Conservation (phyloP, 1,140 invertebrate genomes). For the Thalassaphorura encarpata region DNA sequence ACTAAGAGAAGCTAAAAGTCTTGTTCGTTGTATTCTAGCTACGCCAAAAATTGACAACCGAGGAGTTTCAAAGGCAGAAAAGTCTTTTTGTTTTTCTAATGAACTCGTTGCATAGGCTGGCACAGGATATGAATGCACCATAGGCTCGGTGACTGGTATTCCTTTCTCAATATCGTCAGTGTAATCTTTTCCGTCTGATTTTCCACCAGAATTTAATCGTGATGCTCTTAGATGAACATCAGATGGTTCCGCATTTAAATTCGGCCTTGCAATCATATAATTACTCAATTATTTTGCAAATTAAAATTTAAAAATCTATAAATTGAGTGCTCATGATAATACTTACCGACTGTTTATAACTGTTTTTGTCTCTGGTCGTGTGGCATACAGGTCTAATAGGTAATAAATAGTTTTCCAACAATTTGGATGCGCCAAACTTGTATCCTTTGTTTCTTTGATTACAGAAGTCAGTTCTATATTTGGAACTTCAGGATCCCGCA, state of each 20-base stretch:
- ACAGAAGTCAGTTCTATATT: background rate
- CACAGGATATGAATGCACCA: background rate
- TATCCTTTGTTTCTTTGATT: conserved; percentile 6
- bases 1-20: conserved; percentile 78
- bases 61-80: conserved; percentile 14
- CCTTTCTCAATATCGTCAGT: conserved; percentile 29
- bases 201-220: conserved; percentile 1
- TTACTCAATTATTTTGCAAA: background rate
- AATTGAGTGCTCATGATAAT: too few species aligned
- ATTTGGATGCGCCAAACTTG: conserved; percentile 48
- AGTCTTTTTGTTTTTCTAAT: conserved; percentile 26
- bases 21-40: conserved; percentile 75
- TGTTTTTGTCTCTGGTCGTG: conserved; percentile 87
- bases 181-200: conserved; percentile 15
- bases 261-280: background rate
- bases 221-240: conserved; percentile 2
- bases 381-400: conserved; percentile 82
- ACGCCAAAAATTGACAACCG: conserved; percentile 68
- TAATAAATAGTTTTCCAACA: conserved; percentile 94
- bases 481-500: conserved; percentile 22
- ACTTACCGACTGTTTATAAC: conserved; percentile 46
- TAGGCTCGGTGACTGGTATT: background rate
- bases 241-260: background rate
- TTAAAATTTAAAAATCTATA: background rate
- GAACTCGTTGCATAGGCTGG: conserved; percentile 20